Evolutionary conservation across 2,888 invertebrate species (phyloP).

Genomic region (Parnassius orleans): DNA sequence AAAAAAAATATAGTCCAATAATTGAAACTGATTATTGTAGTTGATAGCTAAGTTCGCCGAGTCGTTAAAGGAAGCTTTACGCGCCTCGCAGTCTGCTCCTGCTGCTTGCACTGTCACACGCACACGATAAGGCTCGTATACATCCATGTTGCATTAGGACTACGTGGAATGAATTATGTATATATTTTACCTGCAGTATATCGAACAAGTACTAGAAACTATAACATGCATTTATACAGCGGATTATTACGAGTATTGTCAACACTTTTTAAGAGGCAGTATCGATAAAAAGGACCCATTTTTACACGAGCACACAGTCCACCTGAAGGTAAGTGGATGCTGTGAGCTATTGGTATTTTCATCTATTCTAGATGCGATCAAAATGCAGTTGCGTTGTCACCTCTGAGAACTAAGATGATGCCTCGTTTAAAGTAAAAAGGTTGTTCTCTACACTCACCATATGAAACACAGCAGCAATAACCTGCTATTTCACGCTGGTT

Average conservation of each 20-base stretch:
- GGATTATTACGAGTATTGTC: neutral
- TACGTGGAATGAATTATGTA: conserved; percentile 24
- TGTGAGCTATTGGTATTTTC: no score
- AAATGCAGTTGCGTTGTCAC: no score
- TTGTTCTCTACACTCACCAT: no score
- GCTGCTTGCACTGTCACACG: conserved; percentile 33
- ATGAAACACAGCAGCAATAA: no score
- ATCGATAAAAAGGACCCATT: neutral
- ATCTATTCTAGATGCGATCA: no score
- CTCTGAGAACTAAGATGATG: no score
- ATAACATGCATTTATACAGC: no score
- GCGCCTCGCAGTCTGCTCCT: conserved; percentile 44
- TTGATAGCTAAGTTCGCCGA: neutral
- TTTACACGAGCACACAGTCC: neutral
- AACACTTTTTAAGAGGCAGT: neutral
- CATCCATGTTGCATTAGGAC: conserved; percentile 25
- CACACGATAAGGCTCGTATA: conserved; percentile 24
- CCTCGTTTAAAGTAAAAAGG: no score
- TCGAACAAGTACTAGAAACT: neutral
- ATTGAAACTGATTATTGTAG: no score
- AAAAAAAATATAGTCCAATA: no score
- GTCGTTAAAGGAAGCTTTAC: conserved; percentile 28
- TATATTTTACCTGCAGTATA: conserved; percentile 11
- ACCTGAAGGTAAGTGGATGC: no score
- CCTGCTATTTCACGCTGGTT: no score